These are phyloP conservation scores for Microdon myrmicae DNA, from an alignment of 2,888 invertebrate species.

Conservation along the genomic window DNA sequence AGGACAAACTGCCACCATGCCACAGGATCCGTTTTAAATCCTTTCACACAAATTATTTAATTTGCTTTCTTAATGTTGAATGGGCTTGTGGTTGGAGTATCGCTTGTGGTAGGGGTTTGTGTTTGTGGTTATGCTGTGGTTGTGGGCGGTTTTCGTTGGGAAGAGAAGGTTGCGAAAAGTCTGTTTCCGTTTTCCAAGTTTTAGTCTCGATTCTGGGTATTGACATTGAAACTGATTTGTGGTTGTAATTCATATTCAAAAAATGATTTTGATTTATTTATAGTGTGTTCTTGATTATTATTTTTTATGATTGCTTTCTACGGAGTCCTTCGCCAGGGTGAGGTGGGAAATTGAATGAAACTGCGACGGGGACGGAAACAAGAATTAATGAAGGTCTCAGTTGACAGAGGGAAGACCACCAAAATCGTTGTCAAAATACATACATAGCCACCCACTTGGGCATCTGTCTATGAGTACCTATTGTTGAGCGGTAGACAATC, in stretches of 20 bases:
- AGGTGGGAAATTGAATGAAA: no score
- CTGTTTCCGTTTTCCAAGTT: no score
- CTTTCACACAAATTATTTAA: conserved; percentile 48
- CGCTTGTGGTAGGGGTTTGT: no score
- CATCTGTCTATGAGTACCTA: no score
- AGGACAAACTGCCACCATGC: conserved; percentile 21
- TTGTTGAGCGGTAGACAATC: conserved; percentile 10
- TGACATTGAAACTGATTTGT: conserved; percentile 12
- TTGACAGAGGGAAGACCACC: conserved; percentile 31
- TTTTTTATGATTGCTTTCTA: conserved; percentile 10
- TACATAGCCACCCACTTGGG: no score
- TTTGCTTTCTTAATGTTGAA: conserved; percentile 17
- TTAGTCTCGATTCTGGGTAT: no score
- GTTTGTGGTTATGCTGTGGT: no score
- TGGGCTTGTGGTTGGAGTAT: background rate
- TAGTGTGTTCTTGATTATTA: no score
- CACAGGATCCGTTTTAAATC: conserved; percentile 38
- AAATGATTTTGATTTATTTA: conserved; percentile 16
- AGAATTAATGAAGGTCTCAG: conserved; percentile 24
- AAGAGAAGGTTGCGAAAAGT: no score
- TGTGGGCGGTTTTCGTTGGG: no score
- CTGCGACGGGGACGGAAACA: no score
- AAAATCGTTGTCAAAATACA: conserved; percentile 20
- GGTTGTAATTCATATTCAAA: conserved; percentile 18
- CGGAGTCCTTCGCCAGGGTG: no score